These are phyloP conservation scores for Propithecus perrieri DNA, from an alignment of 2,797 vertebrate species.

Conservation along the genomic window DNA sequence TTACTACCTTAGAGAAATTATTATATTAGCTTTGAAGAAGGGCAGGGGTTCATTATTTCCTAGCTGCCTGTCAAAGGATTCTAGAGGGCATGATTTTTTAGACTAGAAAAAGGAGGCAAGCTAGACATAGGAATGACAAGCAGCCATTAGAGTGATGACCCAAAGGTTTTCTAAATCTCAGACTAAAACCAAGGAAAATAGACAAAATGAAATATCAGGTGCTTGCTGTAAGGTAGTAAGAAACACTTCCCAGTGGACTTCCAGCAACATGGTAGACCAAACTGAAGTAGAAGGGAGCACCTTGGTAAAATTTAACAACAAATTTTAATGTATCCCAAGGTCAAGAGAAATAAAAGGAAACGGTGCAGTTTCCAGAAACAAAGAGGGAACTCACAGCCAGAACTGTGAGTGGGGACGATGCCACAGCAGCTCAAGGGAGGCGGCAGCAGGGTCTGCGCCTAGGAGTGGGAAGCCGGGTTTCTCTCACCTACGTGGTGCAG, in stretches of 20 bases:
- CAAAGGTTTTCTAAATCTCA: slow-evolving; percentile 18
- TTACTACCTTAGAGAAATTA: slow-evolving; percentile 69
- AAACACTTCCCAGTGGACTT: not conserved
- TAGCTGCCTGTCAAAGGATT: slow-evolving; percentile 46
- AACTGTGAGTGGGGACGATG: not conserved
- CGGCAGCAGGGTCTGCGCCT: not conserved
- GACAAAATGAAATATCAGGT: not conserved
- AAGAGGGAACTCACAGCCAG: not conserved
- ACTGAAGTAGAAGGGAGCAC: not conserved
- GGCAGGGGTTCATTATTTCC: slow-evolving; percentile 42
- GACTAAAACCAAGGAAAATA: slow-evolving; percentile 15
- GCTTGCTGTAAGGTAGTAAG: not conserved
- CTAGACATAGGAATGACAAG: not conserved
- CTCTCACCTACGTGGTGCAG: not conserved
- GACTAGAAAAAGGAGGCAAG: slow-evolving; percentile 17
- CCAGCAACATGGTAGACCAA: not conserved
- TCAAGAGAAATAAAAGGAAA: slow-evolving; percentile 16
- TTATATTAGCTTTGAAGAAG: slow-evolving; percentile 66
- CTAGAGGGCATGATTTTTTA: slow-evolving; percentile 52
- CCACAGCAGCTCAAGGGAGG: not conserved
- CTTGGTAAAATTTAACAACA: not conserved
- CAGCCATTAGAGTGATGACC: not conserved
- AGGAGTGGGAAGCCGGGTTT: not conserved
- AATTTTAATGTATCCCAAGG: not conserved
- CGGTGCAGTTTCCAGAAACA: not conserved